phyloP scores from a whole-genome alignment of 2,113 vertebrate genomes.

The Paradoxurus hermaphroditus region DNA sequence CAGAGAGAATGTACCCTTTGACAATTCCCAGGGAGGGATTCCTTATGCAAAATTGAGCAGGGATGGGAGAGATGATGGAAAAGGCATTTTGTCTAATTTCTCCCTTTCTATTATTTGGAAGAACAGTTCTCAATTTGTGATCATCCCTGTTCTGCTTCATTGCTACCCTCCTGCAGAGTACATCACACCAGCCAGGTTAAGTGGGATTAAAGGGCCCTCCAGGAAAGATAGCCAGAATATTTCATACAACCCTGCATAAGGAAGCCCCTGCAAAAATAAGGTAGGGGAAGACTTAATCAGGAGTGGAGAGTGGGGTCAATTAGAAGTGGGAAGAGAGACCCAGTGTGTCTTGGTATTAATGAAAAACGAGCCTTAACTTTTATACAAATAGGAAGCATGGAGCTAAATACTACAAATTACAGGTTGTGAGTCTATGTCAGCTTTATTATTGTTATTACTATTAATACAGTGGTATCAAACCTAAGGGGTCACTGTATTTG shows the following conservation, averaged over 20 bases:
- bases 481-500: conserved; percentile 67
- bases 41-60: conserved; percentile 56
- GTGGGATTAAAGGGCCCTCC: conserved; percentile 50
- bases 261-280: background rate
- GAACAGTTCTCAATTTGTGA: conserved; percentile 64
- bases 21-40: background rate
- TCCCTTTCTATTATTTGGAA: conserved; percentile 65
- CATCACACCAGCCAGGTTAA: conserved; percentile 57
- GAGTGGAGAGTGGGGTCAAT: conserved; percentile 22
- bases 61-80: conserved; percentile 31
- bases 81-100: conserved; percentile 60
- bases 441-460: conserved; percentile 75
- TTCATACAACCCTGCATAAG: background rate
- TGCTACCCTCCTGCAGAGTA: conserved; percentile 45
- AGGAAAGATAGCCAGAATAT: conserved; percentile 45
- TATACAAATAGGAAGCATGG: conserved; percentile 5
- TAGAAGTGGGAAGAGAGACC: conserved; percentile 43
- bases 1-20: conserved; percentile 26
- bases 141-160: conserved; percentile 62
- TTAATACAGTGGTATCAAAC: conserved; percentile 65
- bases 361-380: conserved; percentile 54
- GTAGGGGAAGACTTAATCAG: conserved; percentile 55
- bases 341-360: conserved; percentile 35
- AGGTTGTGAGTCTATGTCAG: conserved; percentile 66
- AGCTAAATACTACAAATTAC: conserved; percentile 70